A percentile compares a stretch with the other conserved stretches of the same genome.
These are phyloP conservation scores for Smutsia gigantea DNA, from an alignment of 2,797 vertebrate genomes.

Conservation along the genomic window DNA sequence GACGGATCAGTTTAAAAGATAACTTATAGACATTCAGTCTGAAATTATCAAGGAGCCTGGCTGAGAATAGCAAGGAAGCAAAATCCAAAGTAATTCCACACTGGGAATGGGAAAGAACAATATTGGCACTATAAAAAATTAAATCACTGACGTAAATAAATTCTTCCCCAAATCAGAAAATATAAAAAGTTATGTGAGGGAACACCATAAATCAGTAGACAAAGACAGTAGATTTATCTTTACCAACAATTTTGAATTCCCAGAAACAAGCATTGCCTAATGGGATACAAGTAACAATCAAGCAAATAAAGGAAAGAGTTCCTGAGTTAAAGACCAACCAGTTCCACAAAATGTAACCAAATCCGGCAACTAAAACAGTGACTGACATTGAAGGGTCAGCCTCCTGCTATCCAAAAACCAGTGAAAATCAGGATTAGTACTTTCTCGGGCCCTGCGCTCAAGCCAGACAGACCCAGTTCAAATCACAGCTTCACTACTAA, in stretches of 20 bases:
- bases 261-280: background rate
- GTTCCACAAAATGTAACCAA: background rate
- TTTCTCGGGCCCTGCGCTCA: background rate
- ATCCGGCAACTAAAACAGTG: background rate
- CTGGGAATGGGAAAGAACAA: background rate
- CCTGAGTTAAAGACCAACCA: background rate
- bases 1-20: background rate
- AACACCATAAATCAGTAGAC: background rate
- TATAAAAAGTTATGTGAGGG: background rate
- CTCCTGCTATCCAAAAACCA: background rate
- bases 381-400: background rate
- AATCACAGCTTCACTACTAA: background rate
- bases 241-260: background rate
- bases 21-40: background rate
- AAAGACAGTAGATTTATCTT: background rate
- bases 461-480: background rate
- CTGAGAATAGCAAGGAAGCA: background rate
- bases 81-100: background rate
- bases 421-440: background rate
- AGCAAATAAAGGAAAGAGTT: background rate
- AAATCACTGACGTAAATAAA: conserved; percentile 11
- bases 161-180: background rate
- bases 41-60: conserved; percentile 6
- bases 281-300: background rate
- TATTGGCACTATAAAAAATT: background rate